These are phyloP conservation scores for Ameiurus melas DNA, from an alignment of 2,113 vertebrate species.

Conservation along the genomic window DNA sequence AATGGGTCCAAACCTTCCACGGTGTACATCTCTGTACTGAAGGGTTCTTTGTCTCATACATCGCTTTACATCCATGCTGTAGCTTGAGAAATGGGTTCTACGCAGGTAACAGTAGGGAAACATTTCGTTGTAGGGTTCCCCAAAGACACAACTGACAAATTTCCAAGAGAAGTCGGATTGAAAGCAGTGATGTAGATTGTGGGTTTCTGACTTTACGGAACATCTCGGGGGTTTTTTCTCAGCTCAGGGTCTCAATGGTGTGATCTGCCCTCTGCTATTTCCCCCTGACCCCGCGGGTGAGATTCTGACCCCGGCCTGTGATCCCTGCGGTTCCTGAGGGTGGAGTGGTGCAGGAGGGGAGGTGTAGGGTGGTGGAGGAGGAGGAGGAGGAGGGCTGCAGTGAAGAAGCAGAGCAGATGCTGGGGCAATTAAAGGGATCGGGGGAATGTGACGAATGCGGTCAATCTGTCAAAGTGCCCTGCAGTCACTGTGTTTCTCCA, in stretches of 20 bases:
- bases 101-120: neutral
- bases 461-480: conserved; percentile 77
- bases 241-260: conserved; percentile 43
- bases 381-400: conserved; percentile 52
- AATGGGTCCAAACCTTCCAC: neutral
- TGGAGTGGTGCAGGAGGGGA: conserved; percentile 37
- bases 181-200: neutral
- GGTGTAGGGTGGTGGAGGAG: conserved; percentile 33
- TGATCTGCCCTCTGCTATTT: conserved; percentile 58
- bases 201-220: conserved; percentile 35
- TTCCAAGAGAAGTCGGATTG: neutral
- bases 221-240: conserved; percentile 48
- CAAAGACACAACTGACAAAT: neutral
- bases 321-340: conserved; percentile 50
- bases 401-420: conserved; percentile 79
- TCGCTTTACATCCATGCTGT: neutral
- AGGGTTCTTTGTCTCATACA: neutral
- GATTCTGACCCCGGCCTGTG: conserved; percentile 66
- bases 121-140: neutral
- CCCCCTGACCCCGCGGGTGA: conserved; percentile 65
- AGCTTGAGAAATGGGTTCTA: neutral
- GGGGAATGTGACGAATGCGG: conserved; percentile 79
- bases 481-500: conserved; percentile 70
- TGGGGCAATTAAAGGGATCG: conserved; percentile 73
- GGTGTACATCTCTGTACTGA: neutral